A percentile compares a stretch with the other conserved stretches of the same genome.
Conservation (phyloP, 2,113 vertebrate genomes). For the Microtus richardsoni region DNA sequence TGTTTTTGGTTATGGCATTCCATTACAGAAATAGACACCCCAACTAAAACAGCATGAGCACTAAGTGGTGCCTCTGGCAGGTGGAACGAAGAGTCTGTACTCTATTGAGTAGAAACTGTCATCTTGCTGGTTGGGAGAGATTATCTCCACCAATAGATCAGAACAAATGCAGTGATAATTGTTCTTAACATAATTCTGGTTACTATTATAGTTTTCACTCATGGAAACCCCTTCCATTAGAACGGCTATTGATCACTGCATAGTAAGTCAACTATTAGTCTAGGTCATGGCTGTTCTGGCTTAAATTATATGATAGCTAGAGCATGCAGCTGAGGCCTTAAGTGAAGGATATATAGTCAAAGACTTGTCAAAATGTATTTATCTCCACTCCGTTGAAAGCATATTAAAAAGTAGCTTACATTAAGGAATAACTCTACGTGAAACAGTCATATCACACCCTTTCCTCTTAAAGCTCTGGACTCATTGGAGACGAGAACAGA, state of each 20-base stretch:
- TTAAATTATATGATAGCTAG: not conserved
- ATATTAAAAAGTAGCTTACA: not conserved
- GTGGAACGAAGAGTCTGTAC: not conserved
- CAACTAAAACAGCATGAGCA: not conserved
- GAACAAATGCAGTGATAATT: not conserved
- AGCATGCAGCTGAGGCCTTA: not conserved
- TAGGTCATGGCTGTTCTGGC: not conserved
- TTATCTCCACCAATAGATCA: not conserved
- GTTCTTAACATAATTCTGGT: not conserved
- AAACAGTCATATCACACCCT: not conserved
- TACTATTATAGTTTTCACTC: not conserved
- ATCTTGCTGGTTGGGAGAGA: not conserved
- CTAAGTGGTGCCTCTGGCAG: not conserved
- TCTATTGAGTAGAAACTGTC: not conserved
- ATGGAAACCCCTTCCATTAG: not conserved
- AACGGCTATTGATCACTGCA: not conserved
- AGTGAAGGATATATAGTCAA: not conserved
- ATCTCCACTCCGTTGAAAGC: not conserved
- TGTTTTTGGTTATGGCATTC: not conserved
- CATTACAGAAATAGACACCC: not conserved
- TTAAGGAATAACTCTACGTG: not conserved
- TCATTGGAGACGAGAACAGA: not conserved
- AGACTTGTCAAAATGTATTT: not conserved
- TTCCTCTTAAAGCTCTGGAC: not conserved
- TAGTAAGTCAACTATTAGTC: not conserved